These are phyloP conservation scores for Tachina grossa DNA, from an alignment of 2,888 invertebrate genomes.

Conservation along the genomic window DNA sequence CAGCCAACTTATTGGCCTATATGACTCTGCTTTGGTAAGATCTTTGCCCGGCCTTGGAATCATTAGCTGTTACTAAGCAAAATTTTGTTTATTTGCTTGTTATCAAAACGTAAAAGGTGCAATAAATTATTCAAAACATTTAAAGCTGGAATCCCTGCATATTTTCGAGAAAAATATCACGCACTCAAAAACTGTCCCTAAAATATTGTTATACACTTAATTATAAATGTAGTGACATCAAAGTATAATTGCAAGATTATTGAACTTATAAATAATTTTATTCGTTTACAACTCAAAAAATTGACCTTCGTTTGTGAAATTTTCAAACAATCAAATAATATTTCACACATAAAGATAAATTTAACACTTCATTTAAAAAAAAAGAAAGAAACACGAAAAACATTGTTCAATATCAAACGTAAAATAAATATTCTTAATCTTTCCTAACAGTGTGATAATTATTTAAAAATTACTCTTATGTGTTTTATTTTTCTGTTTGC, in stretches of 20 bases:
- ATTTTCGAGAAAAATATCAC: too few relatives aligned
- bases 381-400: neutral
- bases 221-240: neutral
- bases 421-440: conserved; percentile 10
- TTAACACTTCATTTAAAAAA: conserved; percentile 27
- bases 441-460: conserved; percentile 27
- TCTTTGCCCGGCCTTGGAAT: too few relatives aligned
- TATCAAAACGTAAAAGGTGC: too few relatives aligned
- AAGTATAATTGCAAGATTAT: conserved; percentile 23
- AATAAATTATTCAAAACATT: too few relatives aligned
- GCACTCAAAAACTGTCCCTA: neutral
- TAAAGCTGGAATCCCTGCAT: too few relatives aligned
- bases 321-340: conserved; percentile 4
- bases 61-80: too few relatives aligned
- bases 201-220: neutral
- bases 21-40: too few relatives aligned
- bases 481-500: too few relatives aligned
- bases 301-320: conserved; percentile 18
- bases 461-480: conserved; percentile 1
- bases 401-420: conserved; percentile 17
- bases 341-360: conserved; percentile 22
- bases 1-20: too few relatives aligned
- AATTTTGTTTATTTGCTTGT: too few relatives aligned
- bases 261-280: conserved; percentile 34
- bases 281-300: neutral